Evolutionary conservation across 2,888 invertebrate genomes (phyloP), one percentile per base, ranked within the genome.

Genomic region (Ornithoptera priamus): DNA sequence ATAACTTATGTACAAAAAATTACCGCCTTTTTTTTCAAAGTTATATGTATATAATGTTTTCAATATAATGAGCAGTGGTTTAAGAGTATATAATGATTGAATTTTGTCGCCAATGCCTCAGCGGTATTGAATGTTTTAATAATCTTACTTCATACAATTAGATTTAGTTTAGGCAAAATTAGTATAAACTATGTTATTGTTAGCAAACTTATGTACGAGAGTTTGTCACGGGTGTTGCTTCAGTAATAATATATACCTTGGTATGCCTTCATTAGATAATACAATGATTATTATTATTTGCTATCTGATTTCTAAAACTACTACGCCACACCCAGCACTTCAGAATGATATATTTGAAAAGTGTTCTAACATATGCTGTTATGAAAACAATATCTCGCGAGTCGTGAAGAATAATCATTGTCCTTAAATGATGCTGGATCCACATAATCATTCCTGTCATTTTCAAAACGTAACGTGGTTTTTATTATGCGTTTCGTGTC

Each of bases 371-470:
- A 75, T 75, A 72, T 80, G 76, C 71, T 78, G 82, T 85, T 85
- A 80, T 80, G 66, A 57, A 65, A 62, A 68, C 81, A 86, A 83
- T 75, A 75, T 74, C 65, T 73, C 75, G 80, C 68, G 81, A 84
- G 82, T 79, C 75, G 68, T 57, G 66, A 56, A 58, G 24, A 22
- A 58, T 58, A 58, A 22, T 22, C n/a, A 18, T 5, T 53, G n/a
- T n/a, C n/a, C n/a, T 53, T 53, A 7, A 2, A 53, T n/a, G 46
- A 81, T 80, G 80, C 82, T 84, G 78, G 80, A 81, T 82, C 86
- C 89, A 88, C 89, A 87, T 81, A 82, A 91, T 88, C 91, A 92
- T 91, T 91, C 90, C 90, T 87, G 82, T 85, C 85, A 87, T 85
- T 81, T 80, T 50, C 22, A 79, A 72, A 77, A 75, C 81, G 77